Conservation (phyloP, 2,888 invertebrate genomes). For the Epistrophe eligans region DNA sequence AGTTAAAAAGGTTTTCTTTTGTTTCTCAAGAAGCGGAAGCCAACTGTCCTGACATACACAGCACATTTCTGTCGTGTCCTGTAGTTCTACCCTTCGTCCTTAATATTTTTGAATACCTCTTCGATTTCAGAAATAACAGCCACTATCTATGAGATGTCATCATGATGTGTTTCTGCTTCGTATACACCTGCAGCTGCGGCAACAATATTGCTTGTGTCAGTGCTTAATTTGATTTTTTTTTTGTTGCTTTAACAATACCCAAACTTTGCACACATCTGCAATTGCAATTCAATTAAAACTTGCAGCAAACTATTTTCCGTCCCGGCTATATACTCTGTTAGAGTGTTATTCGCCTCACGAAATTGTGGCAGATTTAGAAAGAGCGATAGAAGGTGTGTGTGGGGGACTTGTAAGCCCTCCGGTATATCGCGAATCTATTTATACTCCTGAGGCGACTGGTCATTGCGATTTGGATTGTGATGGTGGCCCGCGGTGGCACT, state of each 20-base stretch:
- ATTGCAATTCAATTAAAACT: constrained; percentile 72
- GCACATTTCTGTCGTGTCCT: background rate
- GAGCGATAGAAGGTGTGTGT: background rate
- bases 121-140: background rate
- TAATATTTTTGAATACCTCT: background rate
- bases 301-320: constrained; percentile 28
- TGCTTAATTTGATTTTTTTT: constrained; percentile 64
- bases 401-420: background rate
- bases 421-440: constrained; percentile 38
- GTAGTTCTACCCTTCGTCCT: background rate
- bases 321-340: background rate
- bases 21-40: background rate
- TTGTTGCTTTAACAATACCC: constrained; percentile 59
- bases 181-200: constrained; percentile 35
- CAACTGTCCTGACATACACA: background rate
- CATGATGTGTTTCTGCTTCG: constrained; percentile 15
- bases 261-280: constrained; percentile 69
- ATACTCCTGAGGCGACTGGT: constrained; percentile 8
- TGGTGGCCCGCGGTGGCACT: constrained; percentile 25
- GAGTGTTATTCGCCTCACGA: background rate
- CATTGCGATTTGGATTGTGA: background rate
- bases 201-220: constrained; percentile 34
- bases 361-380: constrained; percentile 14
- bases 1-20: background rate
- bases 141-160: background rate